Conservation (phyloP, 2,888 invertebrate species). For the Bellardia bayeri region DNA sequence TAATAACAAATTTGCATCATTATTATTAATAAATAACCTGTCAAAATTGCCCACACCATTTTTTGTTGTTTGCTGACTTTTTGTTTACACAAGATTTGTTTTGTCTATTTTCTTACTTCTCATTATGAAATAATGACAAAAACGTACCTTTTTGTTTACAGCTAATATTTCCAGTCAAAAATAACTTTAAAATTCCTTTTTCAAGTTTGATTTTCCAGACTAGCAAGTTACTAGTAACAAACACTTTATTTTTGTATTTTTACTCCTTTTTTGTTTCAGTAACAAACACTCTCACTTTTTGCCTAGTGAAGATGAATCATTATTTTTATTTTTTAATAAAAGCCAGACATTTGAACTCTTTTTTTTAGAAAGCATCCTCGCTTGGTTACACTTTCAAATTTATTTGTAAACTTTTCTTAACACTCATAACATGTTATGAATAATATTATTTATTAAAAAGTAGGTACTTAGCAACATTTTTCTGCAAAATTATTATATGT, state of each 20-base stretch:
- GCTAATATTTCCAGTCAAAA: neutral
- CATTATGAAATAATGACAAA: neutral
- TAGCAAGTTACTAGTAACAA: too few relatives aligned
- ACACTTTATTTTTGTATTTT: too few relatives aligned
- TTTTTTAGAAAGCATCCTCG: conserved; percentile 24
- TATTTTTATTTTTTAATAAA: neutral
- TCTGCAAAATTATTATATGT: conserved; percentile 10
- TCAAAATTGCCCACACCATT: neutral
- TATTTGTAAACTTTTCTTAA: conserved; percentile 16
- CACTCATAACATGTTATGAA: conserved; percentile 33
- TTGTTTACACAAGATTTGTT: neutral
- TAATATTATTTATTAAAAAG: conserved; percentile 32
- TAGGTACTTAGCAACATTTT: conserved; percentile 25
- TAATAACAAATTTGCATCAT: neutral
- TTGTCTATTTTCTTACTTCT: neutral
- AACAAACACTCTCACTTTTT: conserved; percentile 56
- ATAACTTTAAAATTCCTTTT: neutral
- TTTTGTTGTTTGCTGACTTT: neutral
- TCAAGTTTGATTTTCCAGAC: too few relatives aligned
- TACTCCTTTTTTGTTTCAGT: neutral
- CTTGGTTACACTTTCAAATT: neutral
- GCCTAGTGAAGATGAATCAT: conserved; percentile 42
- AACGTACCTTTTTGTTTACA: conserved; percentile 9
- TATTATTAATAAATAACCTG: conserved; percentile 6
- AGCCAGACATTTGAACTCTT: conserved; percentile 57